phyloP scores from a whole-genome alignment of 2,888 invertebrate genomes.

The Mycalesis mineus region DNA sequence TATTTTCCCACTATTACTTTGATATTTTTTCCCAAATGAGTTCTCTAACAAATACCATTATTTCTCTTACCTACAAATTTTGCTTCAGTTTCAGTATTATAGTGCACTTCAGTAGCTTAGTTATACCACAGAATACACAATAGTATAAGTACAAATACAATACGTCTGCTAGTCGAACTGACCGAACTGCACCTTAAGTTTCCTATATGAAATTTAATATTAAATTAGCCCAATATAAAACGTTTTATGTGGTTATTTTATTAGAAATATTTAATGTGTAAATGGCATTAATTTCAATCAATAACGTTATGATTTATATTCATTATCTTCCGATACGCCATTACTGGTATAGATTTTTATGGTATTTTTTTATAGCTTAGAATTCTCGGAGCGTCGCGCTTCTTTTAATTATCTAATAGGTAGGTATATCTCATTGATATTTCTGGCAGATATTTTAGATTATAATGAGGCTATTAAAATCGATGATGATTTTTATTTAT shows the following conservation, averaged over 20 bases:
- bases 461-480: background rate
- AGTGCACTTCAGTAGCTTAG: no score
- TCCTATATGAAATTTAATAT: slow-evolving; percentile 69
- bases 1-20: no score
- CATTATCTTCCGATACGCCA: slow-evolving; percentile 36
- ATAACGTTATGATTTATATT: slow-evolving; percentile 54
- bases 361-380: slow-evolving; percentile 27
- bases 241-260: slow-evolving; percentile 48
- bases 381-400: slow-evolving; percentile 18
- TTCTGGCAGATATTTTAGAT: background rate
- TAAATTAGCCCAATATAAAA: slow-evolving; percentile 67
- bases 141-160: no score
- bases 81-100: no score
- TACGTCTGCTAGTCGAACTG: no score
- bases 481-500: background rate
- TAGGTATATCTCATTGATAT: background rate
- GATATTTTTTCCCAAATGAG: no score
- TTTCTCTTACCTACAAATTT: no score
- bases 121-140: no score
- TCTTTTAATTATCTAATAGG: slow-evolving; percentile 20
- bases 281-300: slow-evolving; percentile 55
- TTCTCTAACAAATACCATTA: no score
- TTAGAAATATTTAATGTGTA: slow-evolving; percentile 49
- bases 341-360: slow-evolving; percentile 42
- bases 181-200: slow-evolving; percentile 38